Evolutionary conservation across 1,140 invertebrate genomes (phyloP).

Genomic region (Xylocopa sonorina): DNA sequence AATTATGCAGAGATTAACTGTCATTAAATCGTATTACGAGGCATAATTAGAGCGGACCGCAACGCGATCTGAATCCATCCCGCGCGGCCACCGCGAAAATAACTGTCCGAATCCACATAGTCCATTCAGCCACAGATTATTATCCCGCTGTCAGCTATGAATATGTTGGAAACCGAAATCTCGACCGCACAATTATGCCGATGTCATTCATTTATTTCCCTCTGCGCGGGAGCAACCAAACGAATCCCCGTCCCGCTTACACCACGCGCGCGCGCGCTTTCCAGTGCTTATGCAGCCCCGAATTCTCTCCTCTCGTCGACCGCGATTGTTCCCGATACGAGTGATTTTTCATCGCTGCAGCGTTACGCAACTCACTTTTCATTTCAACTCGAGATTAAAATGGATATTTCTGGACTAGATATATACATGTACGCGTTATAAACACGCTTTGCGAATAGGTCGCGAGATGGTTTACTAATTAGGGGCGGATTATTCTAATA

Average conservation of each 20-base stretch:
- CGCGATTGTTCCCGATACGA: no score
- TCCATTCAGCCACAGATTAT: slow-evolving; percentile 53
- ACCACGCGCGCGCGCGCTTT: not conserved
- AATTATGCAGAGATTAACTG: slow-evolving; percentile 55
- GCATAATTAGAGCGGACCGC: slow-evolving; percentile 45
- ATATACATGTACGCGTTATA: no score
- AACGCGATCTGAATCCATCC: slow-evolving; percentile 58
- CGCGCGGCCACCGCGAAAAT: slow-evolving; percentile 52
- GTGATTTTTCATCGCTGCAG: not conserved
- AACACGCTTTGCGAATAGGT: no score
- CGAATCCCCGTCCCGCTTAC: slow-evolving; percentile 20
- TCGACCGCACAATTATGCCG: slow-evolving; percentile 49
- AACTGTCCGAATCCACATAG: slow-evolving; percentile 53
- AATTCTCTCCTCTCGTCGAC: not conserved
- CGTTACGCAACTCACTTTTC: no score
- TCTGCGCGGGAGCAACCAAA: not conserved
- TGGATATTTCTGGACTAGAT: no score
- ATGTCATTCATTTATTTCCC: slow-evolving; percentile 63
- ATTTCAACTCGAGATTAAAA: no score
- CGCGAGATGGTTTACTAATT: no score
- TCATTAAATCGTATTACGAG: slow-evolving; percentile 50
- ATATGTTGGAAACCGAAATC: slow-evolving; percentile 45
- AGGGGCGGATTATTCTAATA: not conserved
- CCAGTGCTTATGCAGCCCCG: not conserved
- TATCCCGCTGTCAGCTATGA: slow-evolving; percentile 53